Base-by-base conservation (phyloP, 2,113 vertebrate species). In the Gasterosteus aculeatus region DNA sequence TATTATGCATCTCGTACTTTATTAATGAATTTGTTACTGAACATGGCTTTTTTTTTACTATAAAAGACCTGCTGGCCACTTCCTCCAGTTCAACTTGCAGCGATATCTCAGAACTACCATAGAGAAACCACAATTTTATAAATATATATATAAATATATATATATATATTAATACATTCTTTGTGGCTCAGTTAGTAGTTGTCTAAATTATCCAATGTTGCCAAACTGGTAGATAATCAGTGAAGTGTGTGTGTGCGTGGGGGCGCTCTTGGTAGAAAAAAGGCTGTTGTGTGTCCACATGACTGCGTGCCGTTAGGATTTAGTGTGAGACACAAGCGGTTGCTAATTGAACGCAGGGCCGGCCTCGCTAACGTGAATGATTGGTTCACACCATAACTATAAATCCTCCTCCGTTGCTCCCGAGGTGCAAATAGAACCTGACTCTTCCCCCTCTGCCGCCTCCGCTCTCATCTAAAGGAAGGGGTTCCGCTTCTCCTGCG, bases 351-450 rank as follows among this genome's bases (percentile, higher is more conserved):
- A 85, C 69, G 19, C 70, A 44, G 10, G 76, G 78, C 85, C 78
- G 53, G 84, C 77, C 77, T 69, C 7, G 56, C 77, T 56, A 85
- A 83, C 75, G 35, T 91, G 85, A 91, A 83, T 78, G 83, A 89
- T 88, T 81, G 87, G 81, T 89, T 92, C 83, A 81, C 89, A 85
- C 78, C 83, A 51, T 19, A 11, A 68, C 84, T 19, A 83, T 90
- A 92, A 92, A 92, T 90, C 88, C 82, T 74, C 78, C 75, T 77
- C 56, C 2, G 12, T 61, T 63, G 35, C 80, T 87, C 56, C 65
- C 56, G 72, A 86, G 79, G 89, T 88, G 88, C 69, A 77, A 92
- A 85, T 79, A 72, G 60, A 88, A 49, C 75, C 63, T 4, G 11
- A 73, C 72, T 76, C 74, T 60, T 69, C 58, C 38, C 44, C 39